phyloP scores from a whole-genome alignment of 2,113 vertebrate species.

The Ptychochromis oligacanthus region DNA sequence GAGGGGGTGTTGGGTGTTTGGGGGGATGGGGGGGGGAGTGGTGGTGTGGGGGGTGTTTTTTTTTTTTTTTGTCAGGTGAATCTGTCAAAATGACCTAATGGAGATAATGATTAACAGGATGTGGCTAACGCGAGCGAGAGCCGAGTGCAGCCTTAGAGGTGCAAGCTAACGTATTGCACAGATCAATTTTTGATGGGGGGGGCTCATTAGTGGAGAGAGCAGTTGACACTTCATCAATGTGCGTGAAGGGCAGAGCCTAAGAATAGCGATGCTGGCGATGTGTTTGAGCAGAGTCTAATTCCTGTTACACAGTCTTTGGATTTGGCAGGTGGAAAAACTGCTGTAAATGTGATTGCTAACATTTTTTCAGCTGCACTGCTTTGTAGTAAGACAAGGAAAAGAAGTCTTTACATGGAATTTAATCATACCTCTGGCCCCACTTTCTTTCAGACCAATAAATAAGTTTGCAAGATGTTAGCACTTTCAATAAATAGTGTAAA shows the following conservation, averaged over 20 bases:
- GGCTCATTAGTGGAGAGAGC: constrained; percentile 64
- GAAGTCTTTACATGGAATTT: neutral
- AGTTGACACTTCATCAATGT: constrained; percentile 68
- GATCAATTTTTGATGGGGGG: constrained; percentile 73
- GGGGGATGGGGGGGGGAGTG: neutral
- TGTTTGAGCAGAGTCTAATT: constrained; percentile 14
- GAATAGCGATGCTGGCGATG: constrained; percentile 58
- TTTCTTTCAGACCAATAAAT: neutral
- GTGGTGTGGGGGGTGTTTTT: no score
- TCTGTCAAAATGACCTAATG: constrained; percentile 54
- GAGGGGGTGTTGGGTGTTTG: neutral
- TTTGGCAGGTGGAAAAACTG: constrained; percentile 1
- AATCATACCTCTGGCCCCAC: accelerated
- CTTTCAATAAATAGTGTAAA: neutral
- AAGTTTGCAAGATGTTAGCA: neutral
- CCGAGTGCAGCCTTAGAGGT: constrained; percentile 37
- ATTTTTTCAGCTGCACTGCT: neutral
- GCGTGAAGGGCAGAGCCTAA: constrained; percentile 70
- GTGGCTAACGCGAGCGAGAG: constrained; percentile 36
- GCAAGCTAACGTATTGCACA: constrained; percentile 47
- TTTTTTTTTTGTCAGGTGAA: constrained; percentile 34
- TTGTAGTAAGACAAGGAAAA: neutral
- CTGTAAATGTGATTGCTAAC: neutral
- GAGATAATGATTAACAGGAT: constrained; percentile 57
- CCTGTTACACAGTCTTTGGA: neutral